Conservation (phyloP, 2,113 vertebrate genomes). For the Martes martes region DNA sequence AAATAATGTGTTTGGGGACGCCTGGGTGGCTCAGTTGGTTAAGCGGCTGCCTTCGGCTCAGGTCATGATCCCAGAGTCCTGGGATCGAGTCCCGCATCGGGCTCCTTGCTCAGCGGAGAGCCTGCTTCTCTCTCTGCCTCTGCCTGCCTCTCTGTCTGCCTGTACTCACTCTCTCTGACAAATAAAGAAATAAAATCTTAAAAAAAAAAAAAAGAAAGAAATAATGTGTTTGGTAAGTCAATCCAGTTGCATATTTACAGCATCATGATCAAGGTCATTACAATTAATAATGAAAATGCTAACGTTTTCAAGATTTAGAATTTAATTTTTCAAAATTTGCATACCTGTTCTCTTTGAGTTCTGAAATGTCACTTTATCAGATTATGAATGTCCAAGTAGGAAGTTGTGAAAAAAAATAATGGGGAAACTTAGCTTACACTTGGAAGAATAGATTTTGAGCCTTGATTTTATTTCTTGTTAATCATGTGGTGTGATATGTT, state of each 20-base stretch:
- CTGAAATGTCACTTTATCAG: neutral
- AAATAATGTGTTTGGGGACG: neutral
- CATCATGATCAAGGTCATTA: neutral
- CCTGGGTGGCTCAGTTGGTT: too few species aligned
- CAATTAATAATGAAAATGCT: neutral
- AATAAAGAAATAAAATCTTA: too few species aligned
- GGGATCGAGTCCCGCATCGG: too few species aligned
- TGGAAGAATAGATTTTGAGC: neutral
- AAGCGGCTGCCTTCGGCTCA: too few species aligned
- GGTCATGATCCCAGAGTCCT: too few species aligned
- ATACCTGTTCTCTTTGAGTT: neutral
- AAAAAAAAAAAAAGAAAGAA: neutral
- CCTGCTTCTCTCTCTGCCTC: too few species aligned
- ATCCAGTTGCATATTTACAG: neutral
- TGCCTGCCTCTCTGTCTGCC: too few species aligned
- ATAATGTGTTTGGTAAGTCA: neutral
- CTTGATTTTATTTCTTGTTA: neutral
- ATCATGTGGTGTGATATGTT: neutral
- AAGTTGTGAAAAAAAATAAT: neutral
- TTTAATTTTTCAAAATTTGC: neutral
- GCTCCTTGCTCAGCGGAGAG: too few species aligned
- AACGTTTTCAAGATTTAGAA: neutral
- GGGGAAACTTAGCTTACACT: neutral
- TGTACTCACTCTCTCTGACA: too few species aligned
- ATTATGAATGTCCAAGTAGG: neutral